phyloP scores from a whole-genome alignment of 2,113 vertebrate genomes.

The Pagrus major region DNA sequence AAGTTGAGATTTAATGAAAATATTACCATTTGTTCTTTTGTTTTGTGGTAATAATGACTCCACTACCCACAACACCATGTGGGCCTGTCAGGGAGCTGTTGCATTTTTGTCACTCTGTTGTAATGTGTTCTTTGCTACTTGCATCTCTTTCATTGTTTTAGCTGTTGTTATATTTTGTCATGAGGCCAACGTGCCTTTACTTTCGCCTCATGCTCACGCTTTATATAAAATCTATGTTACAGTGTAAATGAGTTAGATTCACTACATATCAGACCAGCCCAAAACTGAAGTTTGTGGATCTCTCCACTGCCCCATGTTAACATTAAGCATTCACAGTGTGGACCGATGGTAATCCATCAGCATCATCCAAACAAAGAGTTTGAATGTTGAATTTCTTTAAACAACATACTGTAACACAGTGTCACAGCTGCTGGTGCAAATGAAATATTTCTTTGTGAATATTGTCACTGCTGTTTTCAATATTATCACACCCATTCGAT shows the following conservation, averaged over 20 bases:
- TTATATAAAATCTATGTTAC: neutral
- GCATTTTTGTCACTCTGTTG: neutral
- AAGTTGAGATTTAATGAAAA: neutral
- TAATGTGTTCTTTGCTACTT: neutral
- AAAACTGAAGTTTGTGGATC: neutral
- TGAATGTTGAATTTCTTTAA: neutral
- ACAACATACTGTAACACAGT: neutral
- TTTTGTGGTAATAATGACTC: constrained; percentile 3
- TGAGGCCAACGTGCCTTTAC: constrained; percentile 20
- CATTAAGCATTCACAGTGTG: neutral
- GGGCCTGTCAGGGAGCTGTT: neutral
- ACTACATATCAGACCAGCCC: neutral
- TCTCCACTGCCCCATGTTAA: neutral
- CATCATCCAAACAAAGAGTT: neutral
- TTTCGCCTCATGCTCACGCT: constrained; percentile 1
- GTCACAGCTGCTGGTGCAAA: neutral
- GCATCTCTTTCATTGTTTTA: neutral
- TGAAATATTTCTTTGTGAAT: constrained; percentile 16
- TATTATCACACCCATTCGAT: neutral
- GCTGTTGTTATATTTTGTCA: neutral
- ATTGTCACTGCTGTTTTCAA: constrained; percentile 9
- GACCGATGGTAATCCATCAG: neutral
- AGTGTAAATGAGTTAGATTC: neutral
- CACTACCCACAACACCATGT: neutral
- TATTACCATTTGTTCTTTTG: neutral